These are phyloP conservation scores for Pogona vitticeps DNA, from an alignment of 2,113 vertebrate species.

Conservation along the genomic window DNA sequence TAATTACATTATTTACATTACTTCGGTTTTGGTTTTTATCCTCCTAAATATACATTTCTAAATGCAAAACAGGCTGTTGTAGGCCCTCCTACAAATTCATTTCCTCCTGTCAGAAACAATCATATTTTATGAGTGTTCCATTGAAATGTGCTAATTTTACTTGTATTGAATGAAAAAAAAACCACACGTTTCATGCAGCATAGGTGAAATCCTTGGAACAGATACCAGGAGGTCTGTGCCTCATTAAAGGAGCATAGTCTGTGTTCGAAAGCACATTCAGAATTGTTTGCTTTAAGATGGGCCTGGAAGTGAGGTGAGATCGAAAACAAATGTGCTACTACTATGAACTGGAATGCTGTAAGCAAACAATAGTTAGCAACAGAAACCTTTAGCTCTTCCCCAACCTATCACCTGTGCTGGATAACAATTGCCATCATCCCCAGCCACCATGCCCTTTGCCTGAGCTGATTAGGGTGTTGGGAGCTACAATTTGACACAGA, in stretches of 20 bases:
- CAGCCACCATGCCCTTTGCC: neutral
- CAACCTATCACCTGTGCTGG: neutral
- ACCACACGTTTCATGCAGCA: constrained; percentile 7
- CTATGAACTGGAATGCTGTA: neutral
- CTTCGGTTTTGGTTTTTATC: neutral
- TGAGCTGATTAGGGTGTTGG: neutral
- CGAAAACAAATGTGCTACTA: too few relatives aligned
- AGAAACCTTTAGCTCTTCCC: neutral
- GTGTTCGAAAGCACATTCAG: constrained; percentile 6
- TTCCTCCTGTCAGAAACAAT: constrained; percentile 39
- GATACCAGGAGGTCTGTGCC: constrained; percentile 20
- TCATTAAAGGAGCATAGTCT: constrained; percentile 1
- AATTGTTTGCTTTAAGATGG: constrained; percentile 5
- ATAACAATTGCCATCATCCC: neutral
- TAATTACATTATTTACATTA: constrained; percentile 28
- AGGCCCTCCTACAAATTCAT: constrained; percentile 28
- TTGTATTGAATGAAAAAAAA: constrained; percentile 5
- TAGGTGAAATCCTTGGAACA: constrained; percentile 36
- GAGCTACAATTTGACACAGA: neutral
- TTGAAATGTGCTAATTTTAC: constrained; percentile 39
- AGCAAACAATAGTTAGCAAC: neutral
- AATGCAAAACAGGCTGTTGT: constrained; percentile 22
- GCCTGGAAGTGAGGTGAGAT: neutral
- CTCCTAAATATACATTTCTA: constrained; percentile 9
- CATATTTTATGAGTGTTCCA: constrained; percentile 12